Conservation (phyloP, 2,113 vertebrate genomes). For the Scolopax mira region DNA sequence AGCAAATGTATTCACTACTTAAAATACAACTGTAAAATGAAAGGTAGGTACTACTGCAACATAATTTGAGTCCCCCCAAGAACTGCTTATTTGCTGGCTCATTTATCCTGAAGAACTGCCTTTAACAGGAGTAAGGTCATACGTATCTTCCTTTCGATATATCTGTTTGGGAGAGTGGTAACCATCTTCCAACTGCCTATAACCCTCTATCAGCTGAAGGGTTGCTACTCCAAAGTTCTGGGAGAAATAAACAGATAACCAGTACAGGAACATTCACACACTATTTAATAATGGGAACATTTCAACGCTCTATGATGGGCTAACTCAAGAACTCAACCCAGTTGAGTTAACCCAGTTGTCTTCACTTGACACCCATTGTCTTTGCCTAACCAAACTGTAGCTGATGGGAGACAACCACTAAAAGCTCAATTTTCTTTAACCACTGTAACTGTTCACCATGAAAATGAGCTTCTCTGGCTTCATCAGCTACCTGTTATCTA, state of each 20-base stretch:
- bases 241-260: neutral
- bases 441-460: neutral
- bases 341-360: neutral
- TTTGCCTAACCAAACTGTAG: neutral
- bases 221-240: neutral
- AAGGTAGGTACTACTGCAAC: neutral
- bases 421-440: neutral
- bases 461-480: neutral
- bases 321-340: neutral
- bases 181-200: neutral
- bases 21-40: neutral
- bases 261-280: neutral
- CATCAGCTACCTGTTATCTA: neutral
- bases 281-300: neutral
- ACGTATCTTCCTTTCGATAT: neutral
- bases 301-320: neutral
- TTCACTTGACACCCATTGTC: neutral
- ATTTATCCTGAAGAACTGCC: neutral
- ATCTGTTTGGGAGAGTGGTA: neutral
- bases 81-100: neutral
- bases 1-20: neutral
- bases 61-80: neutral
- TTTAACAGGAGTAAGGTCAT: neutral
- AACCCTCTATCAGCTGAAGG: neutral
- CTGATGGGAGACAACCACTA: neutral